A percentile compares a stretch with the other conserved stretches of the same genome.
Evolutionary conservation across 2,113 vertebrate genomes (phyloP).

Genomic region (Bubo blakistoni): DNA sequence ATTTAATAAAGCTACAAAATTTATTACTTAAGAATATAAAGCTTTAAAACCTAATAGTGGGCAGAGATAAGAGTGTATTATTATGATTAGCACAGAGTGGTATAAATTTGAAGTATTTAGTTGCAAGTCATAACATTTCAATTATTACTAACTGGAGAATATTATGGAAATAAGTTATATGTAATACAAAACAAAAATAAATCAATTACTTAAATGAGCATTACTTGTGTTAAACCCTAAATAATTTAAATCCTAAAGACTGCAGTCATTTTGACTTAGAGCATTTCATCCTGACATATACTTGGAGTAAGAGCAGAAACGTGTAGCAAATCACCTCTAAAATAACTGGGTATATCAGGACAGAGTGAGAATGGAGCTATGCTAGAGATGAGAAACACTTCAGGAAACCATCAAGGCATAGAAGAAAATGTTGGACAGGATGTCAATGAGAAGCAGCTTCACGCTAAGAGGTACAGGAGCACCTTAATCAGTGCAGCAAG

Average conservation of each 20-base stretch:
- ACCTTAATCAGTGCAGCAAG: constrained; percentile 2
- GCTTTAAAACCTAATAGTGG: not conserved
- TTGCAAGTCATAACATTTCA: not conserved
- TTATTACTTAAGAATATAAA: not conserved
- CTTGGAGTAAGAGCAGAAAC: not conserved
- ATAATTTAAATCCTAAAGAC: constrained; percentile 8
- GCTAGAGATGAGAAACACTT: not conserved
- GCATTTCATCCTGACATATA: not conserved
- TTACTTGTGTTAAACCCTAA: not conserved
- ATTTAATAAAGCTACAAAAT: not conserved
- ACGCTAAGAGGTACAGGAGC: not conserved
- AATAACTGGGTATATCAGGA: not conserved
- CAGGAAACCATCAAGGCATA: not conserved
- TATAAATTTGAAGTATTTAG: not conserved
- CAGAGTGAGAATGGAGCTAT: not conserved
- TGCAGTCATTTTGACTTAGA: not conserved
- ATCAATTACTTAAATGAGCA: not conserved
- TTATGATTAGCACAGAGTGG: not conserved
- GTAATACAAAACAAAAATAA: not conserved
- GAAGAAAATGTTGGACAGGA: not conserved
- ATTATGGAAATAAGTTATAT: not conserved
- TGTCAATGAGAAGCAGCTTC: not conserved
- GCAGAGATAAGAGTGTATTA: not conserved
- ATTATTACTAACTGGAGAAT: constrained; percentile 1
- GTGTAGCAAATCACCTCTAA: not conserved